Evolutionary conservation across 2,888 invertebrate species (phyloP), one percentile per base, ranked within the genome.

Genomic region (Nomada goodeniana): DNA sequence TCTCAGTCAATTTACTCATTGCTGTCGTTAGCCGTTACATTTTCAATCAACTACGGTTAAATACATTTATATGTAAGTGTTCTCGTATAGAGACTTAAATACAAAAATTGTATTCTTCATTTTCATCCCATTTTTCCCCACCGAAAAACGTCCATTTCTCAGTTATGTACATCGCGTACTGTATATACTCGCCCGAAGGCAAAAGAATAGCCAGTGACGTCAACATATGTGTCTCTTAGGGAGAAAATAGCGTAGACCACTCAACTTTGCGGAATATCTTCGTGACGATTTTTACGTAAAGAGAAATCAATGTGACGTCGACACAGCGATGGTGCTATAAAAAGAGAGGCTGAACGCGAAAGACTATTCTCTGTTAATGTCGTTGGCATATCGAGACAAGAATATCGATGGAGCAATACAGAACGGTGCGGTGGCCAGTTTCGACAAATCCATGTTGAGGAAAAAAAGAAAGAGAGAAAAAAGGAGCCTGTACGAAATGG

Each of bases 401-500:
- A 73, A 69, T 83, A 72, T 77, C 63, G 75, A 75, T 65, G 69
- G 64, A 60, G 80, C 64, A 59, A 77, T 72, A 75, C 63, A 29
- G 36, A 36, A 36, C 5, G 36, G 7, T 7, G 44, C 47, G 71
- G 64, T 72, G 76, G 65, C 69, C 75, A 77, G 77, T 85, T 86
- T 83, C 78, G 64, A 78, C 80, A 85, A 83, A 80, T 80, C 55
- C 71, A 36, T 10, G 68, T 52, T 44, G 69, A 42, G 50, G 67
- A 70, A 85, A 85, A 76, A 73, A 36, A 65, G 36, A 36, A 36
- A 36, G 36, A 36, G 69, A 42, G 50, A 70, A 70, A 85, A 85
- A 76, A 70, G 26, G 63, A 73, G 55, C 60, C 69, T 70, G 81
- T 50, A 73, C 64, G 61, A 53, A 87, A 76, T 80, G 83, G 86